Evolutionary conservation across 2,888 invertebrate species (phyloP), one percentile per base, ranked within the genome.

Genomic region (Bugulina stolonifera): DNA sequence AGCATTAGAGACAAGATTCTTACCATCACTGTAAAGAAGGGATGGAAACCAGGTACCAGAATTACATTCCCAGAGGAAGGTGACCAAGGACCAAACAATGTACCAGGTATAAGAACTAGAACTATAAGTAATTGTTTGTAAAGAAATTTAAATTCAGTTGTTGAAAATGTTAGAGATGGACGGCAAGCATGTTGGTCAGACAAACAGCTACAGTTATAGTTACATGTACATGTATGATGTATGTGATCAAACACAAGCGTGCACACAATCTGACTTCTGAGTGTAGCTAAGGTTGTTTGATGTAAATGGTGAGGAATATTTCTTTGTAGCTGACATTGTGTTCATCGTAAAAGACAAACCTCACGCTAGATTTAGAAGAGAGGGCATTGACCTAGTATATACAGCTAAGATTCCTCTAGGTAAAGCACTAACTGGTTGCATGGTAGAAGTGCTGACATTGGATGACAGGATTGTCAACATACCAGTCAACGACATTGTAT

Each of bases 31-130:
- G 84, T 85, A 18, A 84, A 84, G 78, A 81, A 77, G 72, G 85
- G 85, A 18, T 85, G 84, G 84, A 79, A 79, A 75, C 82, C 84
- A 35, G 83, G 83, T 35, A 85, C 85, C 22, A 79, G 77, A 74
- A 83, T 85, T 71, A 84, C 83, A 73, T 85, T 85, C 76, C 81
- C 82, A 35, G 76, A 83, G 73, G 85, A 85, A 75, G 85, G 85
- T 1, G 85, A 85, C 75, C 85, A 85, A 75, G 84, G 84, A 55
- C 84, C 84, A n/a, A 85, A 85, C 76, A 84, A 80, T 75, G 79
- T 84, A 29, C 84, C 85, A 76, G 84, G 84, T 83, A 73, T n/a
- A n/a, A n/a, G n/a, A n/a, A n/a, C n/a, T n/a, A n/a, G n/a, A n/a
- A n/a, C n/a, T n/a, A n/a, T n/a, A n/a, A n/a, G n/a, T n/a, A n/a